A percentile compares a stretch with the other conserved stretches of the same genome.
phyloP scores from a whole-genome alignment of 2,797 vertebrate genomes.

The Anguilla anguilla region DNA sequence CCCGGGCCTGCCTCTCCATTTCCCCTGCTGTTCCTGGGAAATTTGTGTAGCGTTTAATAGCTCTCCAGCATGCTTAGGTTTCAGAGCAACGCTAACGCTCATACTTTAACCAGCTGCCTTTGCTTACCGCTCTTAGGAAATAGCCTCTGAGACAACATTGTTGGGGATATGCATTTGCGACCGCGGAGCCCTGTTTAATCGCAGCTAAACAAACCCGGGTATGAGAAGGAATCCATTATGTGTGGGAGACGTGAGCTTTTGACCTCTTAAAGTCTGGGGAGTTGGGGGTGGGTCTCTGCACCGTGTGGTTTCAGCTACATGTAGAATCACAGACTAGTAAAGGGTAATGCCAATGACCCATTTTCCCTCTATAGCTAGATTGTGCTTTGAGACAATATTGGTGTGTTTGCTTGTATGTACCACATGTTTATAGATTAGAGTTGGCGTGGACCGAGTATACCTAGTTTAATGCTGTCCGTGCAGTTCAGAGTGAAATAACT shows the following conservation, averaged over 20 bases:
- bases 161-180: neutral
- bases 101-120: neutral
- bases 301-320: neutral
- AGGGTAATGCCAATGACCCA: neutral
- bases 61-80: neutral
- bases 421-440: neutral
- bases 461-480: neutral
- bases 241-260: neutral
- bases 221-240: neutral
- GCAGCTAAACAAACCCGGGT: neutral
- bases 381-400: neutral
- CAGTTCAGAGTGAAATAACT: neutral
- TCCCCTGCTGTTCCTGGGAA: neutral
- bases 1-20: neutral
- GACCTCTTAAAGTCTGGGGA: neutral
- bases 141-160: neutral
- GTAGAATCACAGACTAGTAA: neutral
- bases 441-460: neutral
- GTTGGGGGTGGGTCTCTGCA: neutral
- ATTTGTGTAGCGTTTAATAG: neutral
- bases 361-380: neutral
- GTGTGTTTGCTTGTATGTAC: neutral
- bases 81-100: neutral
- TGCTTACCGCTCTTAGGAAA: neutral
- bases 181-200: neutral